Percentiles rank a stretch among this genome's conserved stretches.
phyloP scores from a whole-genome alignment of 2,888 invertebrate species.

The Seira sanloemensis region DNA sequence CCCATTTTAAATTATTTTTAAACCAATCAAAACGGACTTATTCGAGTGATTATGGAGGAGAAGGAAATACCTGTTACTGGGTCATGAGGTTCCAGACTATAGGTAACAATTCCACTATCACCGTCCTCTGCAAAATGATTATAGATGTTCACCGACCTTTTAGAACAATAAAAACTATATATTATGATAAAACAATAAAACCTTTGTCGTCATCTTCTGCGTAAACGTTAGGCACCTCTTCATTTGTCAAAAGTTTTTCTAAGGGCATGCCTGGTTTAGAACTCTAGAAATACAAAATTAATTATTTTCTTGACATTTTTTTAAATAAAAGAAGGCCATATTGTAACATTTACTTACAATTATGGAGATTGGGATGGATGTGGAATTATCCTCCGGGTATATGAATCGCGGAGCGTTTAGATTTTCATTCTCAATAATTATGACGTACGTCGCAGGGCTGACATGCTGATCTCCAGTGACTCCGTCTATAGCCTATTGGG shows the following conservation, averaged over 20 bases:
- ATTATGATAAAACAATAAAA: background rate
- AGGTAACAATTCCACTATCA: background rate
- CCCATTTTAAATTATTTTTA: no score
- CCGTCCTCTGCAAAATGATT: background rate
- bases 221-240: background rate
- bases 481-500: conserved; percentile 41
- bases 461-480: background rate
- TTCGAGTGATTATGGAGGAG: no score
- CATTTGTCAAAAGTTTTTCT: background rate
- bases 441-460: conserved; percentile 1
- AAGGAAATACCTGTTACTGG: no score
- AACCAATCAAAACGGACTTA: no score
- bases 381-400: conserved; percentile 26
- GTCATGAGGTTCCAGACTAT: background rate
- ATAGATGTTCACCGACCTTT: background rate
- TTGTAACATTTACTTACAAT: background rate
- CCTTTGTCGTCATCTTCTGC: background rate
- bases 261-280: background rate
- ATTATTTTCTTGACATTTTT: no score
- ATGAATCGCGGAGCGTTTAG: conserved; percentile 48
- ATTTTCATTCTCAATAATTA: conserved; percentile 45
- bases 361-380: background rate
- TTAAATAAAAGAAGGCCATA: no score
- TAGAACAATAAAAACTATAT: background rate
- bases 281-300: conserved; percentile 2